Evolutionary conservation across 1,140 invertebrate species (phyloP).

Genomic region (Eufriesea mexicana): DNA sequence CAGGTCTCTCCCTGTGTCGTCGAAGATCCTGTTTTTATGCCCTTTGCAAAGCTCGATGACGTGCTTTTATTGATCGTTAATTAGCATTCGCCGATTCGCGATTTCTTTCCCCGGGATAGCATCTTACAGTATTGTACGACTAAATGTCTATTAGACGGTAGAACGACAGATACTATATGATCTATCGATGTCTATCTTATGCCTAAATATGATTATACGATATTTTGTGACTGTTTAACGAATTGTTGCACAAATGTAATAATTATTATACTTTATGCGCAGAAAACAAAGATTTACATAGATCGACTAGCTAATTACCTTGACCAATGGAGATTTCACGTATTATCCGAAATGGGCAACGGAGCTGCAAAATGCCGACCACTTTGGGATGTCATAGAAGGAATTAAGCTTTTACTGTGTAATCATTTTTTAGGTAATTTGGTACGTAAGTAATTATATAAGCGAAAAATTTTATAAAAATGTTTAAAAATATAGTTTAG

Average conservation of each 20-base stretch:
- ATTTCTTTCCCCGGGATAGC: too few species aligned
- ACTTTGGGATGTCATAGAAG: slow-evolving; percentile 87
- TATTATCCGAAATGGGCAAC: slow-evolving; percentile 84
- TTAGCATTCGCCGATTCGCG: too few species aligned
- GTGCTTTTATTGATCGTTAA: too few species aligned
- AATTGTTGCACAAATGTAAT: background rate
- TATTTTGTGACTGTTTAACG: too few species aligned
- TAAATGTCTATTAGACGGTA: too few species aligned
- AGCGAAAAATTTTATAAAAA: background rate
- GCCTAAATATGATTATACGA: background rate
- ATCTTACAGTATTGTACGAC: too few species aligned
- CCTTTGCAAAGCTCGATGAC: too few species aligned
- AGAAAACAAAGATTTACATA: slow-evolving; percentile 85
- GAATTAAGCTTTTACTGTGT: slow-evolving; percentile 86
- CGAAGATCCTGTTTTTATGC: too few species aligned
- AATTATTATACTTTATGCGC: slow-evolving; percentile 48
- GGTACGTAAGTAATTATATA: slow-evolving; percentile 74
- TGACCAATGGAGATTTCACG: slow-evolving; percentile 86
- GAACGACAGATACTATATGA: too few species aligned
- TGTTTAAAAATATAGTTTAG: background rate
- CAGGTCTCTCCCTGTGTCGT: too few species aligned
- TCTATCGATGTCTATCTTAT: too few species aligned
- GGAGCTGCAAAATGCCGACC: slow-evolving; percentile 88
- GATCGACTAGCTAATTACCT: slow-evolving; percentile 85
- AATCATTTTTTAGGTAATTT: slow-evolving; percentile 88